Conservation (phyloP, 1,140 invertebrate genomes). For the Frieseomelitta varia region DNA sequence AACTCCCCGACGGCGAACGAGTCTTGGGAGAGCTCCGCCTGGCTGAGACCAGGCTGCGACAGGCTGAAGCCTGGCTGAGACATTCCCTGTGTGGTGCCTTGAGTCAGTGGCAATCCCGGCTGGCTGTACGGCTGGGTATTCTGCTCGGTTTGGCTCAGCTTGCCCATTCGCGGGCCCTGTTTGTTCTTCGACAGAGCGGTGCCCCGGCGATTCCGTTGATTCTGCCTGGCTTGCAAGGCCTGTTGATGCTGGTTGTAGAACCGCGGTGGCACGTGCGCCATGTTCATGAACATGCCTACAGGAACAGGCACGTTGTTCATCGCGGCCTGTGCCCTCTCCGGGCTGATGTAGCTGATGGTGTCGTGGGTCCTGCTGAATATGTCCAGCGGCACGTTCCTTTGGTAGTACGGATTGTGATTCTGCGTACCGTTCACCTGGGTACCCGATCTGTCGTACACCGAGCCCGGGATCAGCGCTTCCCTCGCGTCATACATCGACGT, state of each 20-base stretch:
- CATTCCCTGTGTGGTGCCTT: conserved; percentile 87
- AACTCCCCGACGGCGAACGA: conserved; percentile 93
- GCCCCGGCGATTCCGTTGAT: conserved; percentile 76
- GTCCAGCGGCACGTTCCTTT: conserved; percentile 82
- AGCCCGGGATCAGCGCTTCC: conserved; percentile 94
- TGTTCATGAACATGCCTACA: conserved; percentile 97
- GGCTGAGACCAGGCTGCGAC: conserved; percentile 87
- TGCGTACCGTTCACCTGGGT: conserved; percentile 81
- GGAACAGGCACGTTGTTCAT: conserved; percentile 93
- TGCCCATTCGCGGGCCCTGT: conserved; percentile 71
- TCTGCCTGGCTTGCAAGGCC: conserved; percentile 84
- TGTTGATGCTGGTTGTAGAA: conserved; percentile 93
- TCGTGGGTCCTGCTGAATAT: conserved; percentile 90
- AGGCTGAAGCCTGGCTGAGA: conserved; percentile 87
- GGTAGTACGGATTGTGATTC: conserved; percentile 80
- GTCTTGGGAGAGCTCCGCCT: conserved; percentile 93
- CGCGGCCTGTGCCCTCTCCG: conserved; percentile 90
- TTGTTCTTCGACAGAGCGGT: conserved; percentile 63
- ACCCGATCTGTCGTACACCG: conserved; percentile 89
- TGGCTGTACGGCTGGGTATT: conserved; percentile 85
- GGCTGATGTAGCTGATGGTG: conserved; percentile 96
- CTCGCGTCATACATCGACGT: conserved; percentile 96
- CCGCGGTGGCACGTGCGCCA: conserved; percentile 93
- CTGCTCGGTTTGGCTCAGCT: conserved; percentile 79
- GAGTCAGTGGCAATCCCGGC: conserved; percentile 84